Percentiles rank a stretch among this genome's conserved stretches.
phyloP scores from a whole-genome alignment of 2,113 vertebrate genomes.

The Brienomyrus longianalis region DNA sequence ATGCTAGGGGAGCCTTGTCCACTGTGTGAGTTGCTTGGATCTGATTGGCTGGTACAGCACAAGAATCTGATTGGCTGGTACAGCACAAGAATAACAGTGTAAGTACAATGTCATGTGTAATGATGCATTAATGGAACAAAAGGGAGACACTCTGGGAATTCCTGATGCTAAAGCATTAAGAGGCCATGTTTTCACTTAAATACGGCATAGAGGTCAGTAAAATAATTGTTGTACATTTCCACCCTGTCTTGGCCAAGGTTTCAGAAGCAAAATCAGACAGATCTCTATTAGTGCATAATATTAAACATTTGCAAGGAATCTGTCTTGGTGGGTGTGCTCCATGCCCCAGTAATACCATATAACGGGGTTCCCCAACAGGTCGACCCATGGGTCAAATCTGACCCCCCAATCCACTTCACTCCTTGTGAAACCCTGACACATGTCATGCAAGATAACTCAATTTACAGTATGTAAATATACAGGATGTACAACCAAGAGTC shows the following conservation, averaged over 20 bases:
- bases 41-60: background rate
- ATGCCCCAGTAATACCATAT: background rate
- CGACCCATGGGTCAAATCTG: background rate
- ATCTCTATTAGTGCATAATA: background rate
- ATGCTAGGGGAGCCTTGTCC: background rate
- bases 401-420: background rate
- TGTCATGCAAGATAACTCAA: background rate
- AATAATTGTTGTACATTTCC: background rate
- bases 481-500: background rate
- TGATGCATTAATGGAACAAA: background rate
- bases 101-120: background rate
- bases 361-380: background rate
- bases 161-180: background rate
- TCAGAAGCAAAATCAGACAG: background rate
- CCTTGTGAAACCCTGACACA: background rate
- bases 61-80: background rate
- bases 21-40: background rate
- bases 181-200: background rate
- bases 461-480: background rate
- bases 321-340: background rate
- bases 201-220: background rate
- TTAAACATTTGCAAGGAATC: background rate
- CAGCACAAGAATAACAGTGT: background rate
- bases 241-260: background rate
- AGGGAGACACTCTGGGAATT: background rate